A percentile compares a stretch with the other conserved stretches of the same genome.
Conservation (phyloP, 1,140 invertebrate genomes). For the Pinna nobilis region DNA sequence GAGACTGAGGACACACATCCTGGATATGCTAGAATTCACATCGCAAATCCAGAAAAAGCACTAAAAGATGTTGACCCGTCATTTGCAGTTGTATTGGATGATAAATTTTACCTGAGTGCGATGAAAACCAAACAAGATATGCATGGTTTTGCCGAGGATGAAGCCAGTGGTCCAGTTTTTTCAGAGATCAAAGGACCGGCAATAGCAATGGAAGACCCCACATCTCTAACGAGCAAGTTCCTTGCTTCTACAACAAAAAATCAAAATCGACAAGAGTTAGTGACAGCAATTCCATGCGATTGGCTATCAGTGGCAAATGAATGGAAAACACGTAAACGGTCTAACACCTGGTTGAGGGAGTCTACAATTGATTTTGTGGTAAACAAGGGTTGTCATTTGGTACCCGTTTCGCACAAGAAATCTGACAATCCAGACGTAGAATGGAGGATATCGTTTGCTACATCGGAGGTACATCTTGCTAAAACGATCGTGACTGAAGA, state of each 20-base stretch:
- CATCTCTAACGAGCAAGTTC: constrained; percentile 5
- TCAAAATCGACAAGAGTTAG: constrained; percentile 6
- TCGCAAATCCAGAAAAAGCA: not conserved
- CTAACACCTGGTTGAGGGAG: constrained; percentile 14
- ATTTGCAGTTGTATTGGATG: not conserved
- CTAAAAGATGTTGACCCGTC: not conserved
- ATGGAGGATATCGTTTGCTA: constrained; percentile 45
- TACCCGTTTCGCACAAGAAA: constrained; percentile 35
- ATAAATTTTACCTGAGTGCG: not conserved
- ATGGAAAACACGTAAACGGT: constrained; percentile 24
- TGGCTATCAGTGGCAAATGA: constrained; percentile 30
- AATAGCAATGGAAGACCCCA: constrained; percentile 6
- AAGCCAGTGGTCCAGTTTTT: not conserved
- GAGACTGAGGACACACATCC: constrained; percentile 3
- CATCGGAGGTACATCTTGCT: constrained; percentile 30
- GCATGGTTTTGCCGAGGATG: not conserved
- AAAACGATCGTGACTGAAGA: constrained; percentile 32
- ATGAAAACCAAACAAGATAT: not conserved
- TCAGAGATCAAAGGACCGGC: constrained; percentile 35
- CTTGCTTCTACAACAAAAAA: not conserved
- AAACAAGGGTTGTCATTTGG: constrained; percentile 32
- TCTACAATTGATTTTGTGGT: constrained; percentile 25
- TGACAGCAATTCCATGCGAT: constrained; percentile 9
- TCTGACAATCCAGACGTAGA: constrained; percentile 27
- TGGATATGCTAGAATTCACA: constrained; percentile 5